Evolutionary conservation across 2,797 vertebrate genomes (phyloP).

Genomic region (Mormyrus hasselquistii): DNA sequence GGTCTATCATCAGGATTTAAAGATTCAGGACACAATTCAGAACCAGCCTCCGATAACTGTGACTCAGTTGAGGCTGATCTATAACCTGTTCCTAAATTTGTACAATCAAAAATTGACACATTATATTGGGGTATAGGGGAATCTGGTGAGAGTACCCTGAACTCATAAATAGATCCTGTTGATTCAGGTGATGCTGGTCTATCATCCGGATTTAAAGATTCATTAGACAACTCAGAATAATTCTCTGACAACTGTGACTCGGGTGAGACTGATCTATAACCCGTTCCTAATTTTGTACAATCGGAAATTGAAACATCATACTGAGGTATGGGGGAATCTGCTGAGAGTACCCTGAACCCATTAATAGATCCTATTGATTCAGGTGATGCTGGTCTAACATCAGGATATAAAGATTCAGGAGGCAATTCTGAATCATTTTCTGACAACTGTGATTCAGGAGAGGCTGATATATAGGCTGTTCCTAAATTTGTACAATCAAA

Average conservation of each 20-base stretch:
- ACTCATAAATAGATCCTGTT: neutral
- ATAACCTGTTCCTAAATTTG: conserved; percentile 26
- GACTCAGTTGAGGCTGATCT: conserved; percentile 31
- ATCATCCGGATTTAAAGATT: neutral
- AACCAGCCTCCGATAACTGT: neutral
- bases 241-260: neutral
- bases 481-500: too few relatives aligned
- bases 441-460: neutral
- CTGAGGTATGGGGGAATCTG: conserved; percentile 40
- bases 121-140: conserved; percentile 33
- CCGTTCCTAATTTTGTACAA: neutral
- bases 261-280: neutral
- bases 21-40: too few relatives aligned
- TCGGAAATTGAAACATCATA: neutral
- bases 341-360: conserved; percentile 12
- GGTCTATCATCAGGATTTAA: too few relatives aligned
- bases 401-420: neutral
- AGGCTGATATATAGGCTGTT: too few relatives aligned
- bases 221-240: neutral
- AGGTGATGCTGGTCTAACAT: conserved; percentile 19
- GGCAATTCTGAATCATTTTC: neutral
- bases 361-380: conserved; percentile 32
- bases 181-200: conserved; percentile 34
- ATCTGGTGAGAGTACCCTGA: conserved; percentile 30
- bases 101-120: neutral